Evolutionary conservation across 2,113 vertebrate species (phyloP), one percentile per base, ranked within the genome.

Genomic region (Piliocolobus tephrosceles): DNA sequence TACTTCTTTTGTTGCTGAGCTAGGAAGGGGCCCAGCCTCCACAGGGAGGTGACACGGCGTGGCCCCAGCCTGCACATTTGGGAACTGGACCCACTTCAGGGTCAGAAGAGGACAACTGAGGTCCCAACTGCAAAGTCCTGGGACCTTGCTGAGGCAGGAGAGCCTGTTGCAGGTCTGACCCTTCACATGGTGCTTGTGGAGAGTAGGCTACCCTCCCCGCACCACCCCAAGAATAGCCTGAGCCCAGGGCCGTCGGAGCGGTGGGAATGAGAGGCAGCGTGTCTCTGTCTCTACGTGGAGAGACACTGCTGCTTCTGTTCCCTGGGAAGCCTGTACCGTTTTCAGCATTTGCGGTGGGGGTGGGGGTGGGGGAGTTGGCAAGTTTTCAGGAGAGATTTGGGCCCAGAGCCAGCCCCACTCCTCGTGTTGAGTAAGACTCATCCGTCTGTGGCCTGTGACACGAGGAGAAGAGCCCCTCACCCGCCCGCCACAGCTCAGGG

Each of bases 241-340:
- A 57, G 52, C 23, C n/a, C 2, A 1, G n/a, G n/a, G 8, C 18
- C 5, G 0, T 40, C 35, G 4, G 0, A 61, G 58, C 5, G 58
- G 23, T 61, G 58, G 58, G 25, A 61, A 25, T 61, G 5, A 25
- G 25, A 11, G 10, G 25, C 4, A 4, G 58, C 58, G 1, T 2
- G 58, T 61, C 58, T 61, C 10, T 61, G 58, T 61, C 25, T 27
- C 58, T 61, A 14, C 16, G 25, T 12, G 25, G 25, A 61, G 25
- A 61, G 58, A 61, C 6, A 3, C 64, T 8, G 6, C 35, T 8
- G 13, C 35, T 57, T 55, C 79, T 8, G 52, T 40, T 57, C 25
- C 81, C 55, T 40, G 23, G 55, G 81, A 14, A 72, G 70, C n/a
- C n/a, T 23, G 70, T 4, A 8, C 70, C 20, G 9, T 23, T 72